A percentile compares a stretch with the other conserved stretches of the same genome.
These are phyloP conservation scores for Spondyliosoma cantharus DNA, from an alignment of 2,797 vertebrate species.

Conservation along the genomic window DNA sequence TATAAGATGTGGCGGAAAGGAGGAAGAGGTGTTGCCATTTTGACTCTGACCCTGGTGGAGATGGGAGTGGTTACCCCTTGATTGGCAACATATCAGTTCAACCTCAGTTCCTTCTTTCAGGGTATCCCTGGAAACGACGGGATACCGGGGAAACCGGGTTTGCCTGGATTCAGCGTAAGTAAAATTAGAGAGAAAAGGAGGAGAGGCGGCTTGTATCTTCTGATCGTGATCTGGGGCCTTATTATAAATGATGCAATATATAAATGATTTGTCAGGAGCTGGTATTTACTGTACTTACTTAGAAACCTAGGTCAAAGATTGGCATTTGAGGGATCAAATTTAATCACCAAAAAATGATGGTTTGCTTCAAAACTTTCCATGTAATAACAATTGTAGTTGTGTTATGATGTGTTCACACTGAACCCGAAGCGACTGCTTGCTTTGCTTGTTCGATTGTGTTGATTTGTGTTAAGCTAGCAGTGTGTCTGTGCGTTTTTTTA, in stretches of 20 bases:
- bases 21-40: slow-evolving; percentile 38
- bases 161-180: slow-evolving; percentile 90
- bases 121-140: slow-evolving; percentile 95
- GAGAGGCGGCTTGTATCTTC: slow-evolving; percentile 49
- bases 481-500: no score
- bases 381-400: neutral
- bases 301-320: neutral
- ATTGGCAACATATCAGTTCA: slow-evolving; percentile 81
- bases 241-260: slow-evolving; percentile 36
- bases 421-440: no score
- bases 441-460: no score
- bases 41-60: slow-evolving; percentile 70
- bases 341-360: neutral
- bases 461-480: no score
- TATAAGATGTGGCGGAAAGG: slow-evolving; percentile 63
- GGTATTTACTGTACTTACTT: neutral
- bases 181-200: slow-evolving; percentile 78
- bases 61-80: slow-evolving; percentile 76
- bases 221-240: slow-evolving; percentile 30
- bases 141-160: slow-evolving; percentile 91
- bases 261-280: slow-evolving; percentile 5
- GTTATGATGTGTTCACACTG: neutral
- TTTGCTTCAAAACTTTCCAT: neutral
- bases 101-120: slow-evolving; percentile 91
- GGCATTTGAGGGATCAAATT: neutral